Evolutionary conservation across 2,888 invertebrate genomes (phyloP), one percentile per base, ranked within the genome.

Genomic region (Caenorhabditis virilis): DNA sequence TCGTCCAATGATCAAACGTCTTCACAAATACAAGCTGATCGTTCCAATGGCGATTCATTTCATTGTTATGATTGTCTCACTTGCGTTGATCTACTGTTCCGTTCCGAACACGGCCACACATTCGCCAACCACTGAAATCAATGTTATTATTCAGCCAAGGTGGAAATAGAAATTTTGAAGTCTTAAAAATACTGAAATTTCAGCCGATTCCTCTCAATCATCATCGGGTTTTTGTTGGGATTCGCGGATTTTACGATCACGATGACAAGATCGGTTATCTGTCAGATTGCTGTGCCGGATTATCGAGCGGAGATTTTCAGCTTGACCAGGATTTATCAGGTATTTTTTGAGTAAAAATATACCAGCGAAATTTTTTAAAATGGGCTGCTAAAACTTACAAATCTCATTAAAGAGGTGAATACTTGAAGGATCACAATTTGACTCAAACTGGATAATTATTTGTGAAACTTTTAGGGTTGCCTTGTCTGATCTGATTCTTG

Each of bases 191-290:
- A n/a, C n/a, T n/a, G n/a, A n/a, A n/a, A 26, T 56, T 68, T 22
- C 55, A 65, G 69, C 27, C 65, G 66, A 27, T 54, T 45, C 20
- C 26, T 60, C 1, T 58, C 65, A 2, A 59, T 60, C 7, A 18
- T 63, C 1, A 63, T 59, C 26, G 66, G 66, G 4, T 70, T 63
- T 33, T 59, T 66, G 20, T 36, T 70, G 9, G 69, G 69, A 2
- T 48, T 70, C 22, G 52, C 66, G 11, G 69, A 70, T 26, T 66
- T 62, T 38, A 63, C 60, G 1, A 66, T 70, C 33, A 70, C 69
- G 3, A 66, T 66, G 55, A 57, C 57, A 9, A 35, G 69, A 39
- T 45, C 43, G 16, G 66, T 66, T 11, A 66, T 70, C 20, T 70
- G 69, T 16, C 66, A 66, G 51, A 63, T 66, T 43, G 66, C 63